These are phyloP conservation scores for Protaetia brevitarsis DNA, from an alignment of 1,140 invertebrate species.

Conservation along the genomic window DNA sequence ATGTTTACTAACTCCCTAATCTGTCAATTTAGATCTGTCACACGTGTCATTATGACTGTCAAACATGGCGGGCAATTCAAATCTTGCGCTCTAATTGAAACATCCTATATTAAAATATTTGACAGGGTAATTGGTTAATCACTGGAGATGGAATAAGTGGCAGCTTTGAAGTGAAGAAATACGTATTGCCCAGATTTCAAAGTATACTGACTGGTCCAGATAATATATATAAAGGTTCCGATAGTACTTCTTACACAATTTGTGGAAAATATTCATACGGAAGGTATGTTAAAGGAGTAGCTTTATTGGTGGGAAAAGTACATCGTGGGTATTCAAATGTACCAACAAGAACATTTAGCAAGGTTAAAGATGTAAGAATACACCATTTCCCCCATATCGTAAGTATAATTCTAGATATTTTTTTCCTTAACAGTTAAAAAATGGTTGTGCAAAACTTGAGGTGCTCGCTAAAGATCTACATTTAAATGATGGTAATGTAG, in stretches of 20 bases:
- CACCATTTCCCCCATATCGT: not conserved
- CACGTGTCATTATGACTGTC: too few species aligned
- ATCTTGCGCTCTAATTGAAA: too few species aligned
- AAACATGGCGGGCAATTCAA: too few species aligned
- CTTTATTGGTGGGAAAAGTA: not conserved
- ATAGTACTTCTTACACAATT: conserved; percentile 56
- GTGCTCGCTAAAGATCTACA: not conserved
- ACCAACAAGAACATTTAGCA: not conserved
- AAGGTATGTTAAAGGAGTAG: conserved; percentile 59
- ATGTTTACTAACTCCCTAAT: too few species aligned
- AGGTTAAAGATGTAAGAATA: conserved; percentile 2
- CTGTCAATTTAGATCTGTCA: too few species aligned
- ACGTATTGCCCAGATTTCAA: conserved; percentile 65
- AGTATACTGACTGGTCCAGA: conserved; percentile 59
- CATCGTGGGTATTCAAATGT: not conserved
- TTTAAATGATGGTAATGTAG: not conserved
- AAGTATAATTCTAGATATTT: not conserved
- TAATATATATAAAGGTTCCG: conserved; percentile 56
- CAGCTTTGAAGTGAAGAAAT: conserved; percentile 59
- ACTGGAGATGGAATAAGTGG: conserved; percentile 52
- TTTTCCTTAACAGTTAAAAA: not conserved
- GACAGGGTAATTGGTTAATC: conserved; percentile 58
- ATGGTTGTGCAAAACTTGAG: not conserved
- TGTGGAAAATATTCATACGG: conserved; percentile 67
- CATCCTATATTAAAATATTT: not conserved